Evolutionary conservation across 2,797 vertebrate genomes (phyloP).

Genomic region (Lates japonicus): DNA sequence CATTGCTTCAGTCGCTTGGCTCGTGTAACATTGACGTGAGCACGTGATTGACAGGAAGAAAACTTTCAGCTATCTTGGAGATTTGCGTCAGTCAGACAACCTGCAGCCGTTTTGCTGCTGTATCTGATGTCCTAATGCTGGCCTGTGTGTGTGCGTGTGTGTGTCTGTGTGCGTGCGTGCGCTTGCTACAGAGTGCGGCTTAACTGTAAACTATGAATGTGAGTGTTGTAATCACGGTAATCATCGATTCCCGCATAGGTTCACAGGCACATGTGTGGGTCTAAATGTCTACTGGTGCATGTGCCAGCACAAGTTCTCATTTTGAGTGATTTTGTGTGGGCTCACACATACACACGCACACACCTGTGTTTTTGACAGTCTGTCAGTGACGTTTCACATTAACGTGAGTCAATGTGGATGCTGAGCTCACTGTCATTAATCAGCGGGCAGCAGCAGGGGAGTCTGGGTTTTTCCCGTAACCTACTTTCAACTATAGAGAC

Average conservation of each 20-base stretch:
- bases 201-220: neutral
- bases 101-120: conserved; percentile 33
- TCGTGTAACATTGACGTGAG: conserved; percentile 23
- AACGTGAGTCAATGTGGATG: conserved; percentile 50
- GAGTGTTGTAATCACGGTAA: conserved; percentile 33
- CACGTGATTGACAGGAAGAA: conserved; percentile 65
- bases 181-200: neutral
- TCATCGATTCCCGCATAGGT: conserved; percentile 21
- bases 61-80: conserved; percentile 49
- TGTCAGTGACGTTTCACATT: conserved; percentile 50
- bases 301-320: conserved; percentile 16
- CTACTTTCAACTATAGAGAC: conserved; percentile 57
- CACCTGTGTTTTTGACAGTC: conserved; percentile 42
- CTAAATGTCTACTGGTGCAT: neutral
- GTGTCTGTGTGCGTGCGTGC: conserved; percentile 2
- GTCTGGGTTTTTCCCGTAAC: conserved; percentile 69
- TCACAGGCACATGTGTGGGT: conserved; percentile 13
- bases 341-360: neutral
- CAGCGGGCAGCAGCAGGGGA: conserved; percentile 45
- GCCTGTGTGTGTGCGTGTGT: conserved; percentile 11
- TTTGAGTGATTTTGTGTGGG: conserved; percentile 6
- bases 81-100: conserved; percentile 65
- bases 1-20: conserved; percentile 70
- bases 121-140: conserved; percentile 36
- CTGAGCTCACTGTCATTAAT: conserved; percentile 71